Evolutionary conservation across 2,797 vertebrate genomes (phyloP).

Genomic region (Paguma larvata): DNA sequence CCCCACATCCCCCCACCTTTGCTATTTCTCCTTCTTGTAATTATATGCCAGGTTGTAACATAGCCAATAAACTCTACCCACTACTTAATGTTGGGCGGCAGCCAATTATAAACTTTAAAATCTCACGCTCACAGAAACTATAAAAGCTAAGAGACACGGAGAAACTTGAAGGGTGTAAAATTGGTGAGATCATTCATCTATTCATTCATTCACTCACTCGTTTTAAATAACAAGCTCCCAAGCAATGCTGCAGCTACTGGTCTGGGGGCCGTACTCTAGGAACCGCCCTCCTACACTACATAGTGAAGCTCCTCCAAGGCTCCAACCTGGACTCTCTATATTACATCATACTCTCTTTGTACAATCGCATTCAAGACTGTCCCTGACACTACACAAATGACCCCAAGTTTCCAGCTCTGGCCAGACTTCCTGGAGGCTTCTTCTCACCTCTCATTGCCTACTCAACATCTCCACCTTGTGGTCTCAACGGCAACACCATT

Average conservation of each 20-base stretch:
- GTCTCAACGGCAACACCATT: background rate
- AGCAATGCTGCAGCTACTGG: background rate
- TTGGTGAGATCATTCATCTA: background rate
- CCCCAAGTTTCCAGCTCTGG: background rate
- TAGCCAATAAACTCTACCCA: background rate
- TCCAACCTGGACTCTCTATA: background rate
- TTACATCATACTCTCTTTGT: background rate
- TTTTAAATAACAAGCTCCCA: background rate
- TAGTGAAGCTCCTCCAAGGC: background rate
- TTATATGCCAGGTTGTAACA: background rate
- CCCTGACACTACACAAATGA: background rate
- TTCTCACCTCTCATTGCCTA: background rate
- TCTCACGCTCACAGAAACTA: conserved; percentile 3
- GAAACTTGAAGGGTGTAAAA: background rate
- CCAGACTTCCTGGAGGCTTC: background rate
- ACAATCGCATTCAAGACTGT: background rate
- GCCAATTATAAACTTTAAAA: conserved; percentile 15
- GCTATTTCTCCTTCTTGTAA: background rate
- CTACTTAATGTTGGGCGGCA: background rate
- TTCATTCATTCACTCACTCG: background rate
- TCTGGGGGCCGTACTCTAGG: too few species aligned
- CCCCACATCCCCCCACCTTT: background rate
- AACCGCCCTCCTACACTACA: fast-evolving
- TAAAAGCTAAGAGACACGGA: background rate
- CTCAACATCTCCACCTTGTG: background rate